Evolutionary conservation across 2,888 invertebrate species (phyloP).

Genomic region (Drosophila neonasuta): DNA sequence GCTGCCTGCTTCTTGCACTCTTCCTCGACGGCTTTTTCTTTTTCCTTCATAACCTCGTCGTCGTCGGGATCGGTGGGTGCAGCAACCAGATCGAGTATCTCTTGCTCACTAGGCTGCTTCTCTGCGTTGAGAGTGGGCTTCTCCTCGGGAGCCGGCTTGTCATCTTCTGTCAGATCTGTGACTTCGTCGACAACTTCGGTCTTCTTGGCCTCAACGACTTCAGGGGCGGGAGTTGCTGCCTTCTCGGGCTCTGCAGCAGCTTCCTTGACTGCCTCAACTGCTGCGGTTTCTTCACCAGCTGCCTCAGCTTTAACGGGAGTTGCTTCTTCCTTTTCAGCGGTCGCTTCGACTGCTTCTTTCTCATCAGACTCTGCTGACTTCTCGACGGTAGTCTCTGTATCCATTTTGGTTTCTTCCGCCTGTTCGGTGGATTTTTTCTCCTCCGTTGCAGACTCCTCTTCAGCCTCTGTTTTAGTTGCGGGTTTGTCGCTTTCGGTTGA

Average conservation of each 20-base stretch:
- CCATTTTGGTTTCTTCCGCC: constrained; percentile 43
- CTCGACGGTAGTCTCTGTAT: constrained; percentile 26
- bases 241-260: constrained; percentile 25
- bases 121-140: constrained; percentile 39
- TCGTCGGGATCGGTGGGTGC: constrained; percentile 80
- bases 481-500: constrained; percentile 28
- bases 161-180: constrained; percentile 5
- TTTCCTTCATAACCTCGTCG: constrained; percentile 81
- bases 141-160: constrained; percentile 42
- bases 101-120: constrained; percentile 57
- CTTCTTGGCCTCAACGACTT: constrained; percentile 16
- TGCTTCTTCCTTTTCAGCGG: constrained; percentile 29
- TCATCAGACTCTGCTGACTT: constrained; percentile 28
- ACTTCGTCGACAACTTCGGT: constrained; percentile 4
- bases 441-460: neutral
- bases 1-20: constrained; percentile 84
- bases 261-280: constrained; percentile 32
- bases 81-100: constrained; percentile 77
- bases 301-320: constrained; percentile 37
- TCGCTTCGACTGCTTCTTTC: constrained; percentile 29
- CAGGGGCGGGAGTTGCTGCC: constrained; percentile 13
- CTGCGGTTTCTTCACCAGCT: constrained; percentile 28
- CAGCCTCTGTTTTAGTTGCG: constrained; percentile 12
- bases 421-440: constrained; percentile 31
- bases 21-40: constrained; percentile 82